A percentile compares a stretch with the other conserved stretches of the same genome.
These are phyloP conservation scores for Tenthredo livida DNA, from an alignment of 2,888 invertebrate genomes.

Conservation along the genomic window DNA sequence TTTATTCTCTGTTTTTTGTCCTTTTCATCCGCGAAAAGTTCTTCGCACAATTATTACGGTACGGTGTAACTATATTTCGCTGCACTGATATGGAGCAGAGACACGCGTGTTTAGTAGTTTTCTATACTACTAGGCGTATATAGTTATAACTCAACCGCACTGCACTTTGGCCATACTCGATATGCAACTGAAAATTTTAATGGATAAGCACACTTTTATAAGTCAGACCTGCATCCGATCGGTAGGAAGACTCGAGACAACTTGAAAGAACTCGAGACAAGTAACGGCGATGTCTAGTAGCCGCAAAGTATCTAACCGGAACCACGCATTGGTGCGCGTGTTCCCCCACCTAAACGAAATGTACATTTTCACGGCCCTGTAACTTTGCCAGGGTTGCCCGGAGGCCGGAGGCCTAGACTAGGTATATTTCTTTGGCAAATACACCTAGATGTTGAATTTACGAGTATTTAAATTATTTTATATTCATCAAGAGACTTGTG, in stretches of 20 bases:
- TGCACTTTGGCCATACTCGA: neutral
- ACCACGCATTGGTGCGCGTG: slow-evolving; percentile 49
- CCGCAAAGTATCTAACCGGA: slow-evolving; percentile 49
- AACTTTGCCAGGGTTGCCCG: neutral
- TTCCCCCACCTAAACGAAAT: slow-evolving; percentile 13
- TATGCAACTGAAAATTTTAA: neutral
- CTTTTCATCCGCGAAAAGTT: neutral
- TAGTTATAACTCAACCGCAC: too few relatives aligned
- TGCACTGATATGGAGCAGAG: neutral
- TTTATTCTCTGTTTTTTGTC: neutral
- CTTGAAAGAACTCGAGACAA: slow-evolving; percentile 39
- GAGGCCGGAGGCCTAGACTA: too few relatives aligned
- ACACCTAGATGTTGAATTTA: too few relatives aligned
- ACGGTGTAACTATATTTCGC: neutral
- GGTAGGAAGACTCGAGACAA: slow-evolving; percentile 12
- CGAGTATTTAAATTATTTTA: too few relatives aligned
- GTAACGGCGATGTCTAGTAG: slow-evolving; percentile 22
- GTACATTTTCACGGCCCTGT: slow-evolving; percentile 30
- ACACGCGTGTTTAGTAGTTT: neutral
- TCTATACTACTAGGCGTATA: neutral
- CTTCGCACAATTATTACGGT: neutral
- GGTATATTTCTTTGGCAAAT: too few relatives aligned
- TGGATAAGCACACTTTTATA: neutral
- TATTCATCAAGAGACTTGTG: too few relatives aligned
- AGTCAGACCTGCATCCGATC: neutral